Evolutionary conservation across 2,888 invertebrate genomes (phyloP), one percentile per base, ranked within the genome.

Genomic region (Harpalus rufipes): DNA sequence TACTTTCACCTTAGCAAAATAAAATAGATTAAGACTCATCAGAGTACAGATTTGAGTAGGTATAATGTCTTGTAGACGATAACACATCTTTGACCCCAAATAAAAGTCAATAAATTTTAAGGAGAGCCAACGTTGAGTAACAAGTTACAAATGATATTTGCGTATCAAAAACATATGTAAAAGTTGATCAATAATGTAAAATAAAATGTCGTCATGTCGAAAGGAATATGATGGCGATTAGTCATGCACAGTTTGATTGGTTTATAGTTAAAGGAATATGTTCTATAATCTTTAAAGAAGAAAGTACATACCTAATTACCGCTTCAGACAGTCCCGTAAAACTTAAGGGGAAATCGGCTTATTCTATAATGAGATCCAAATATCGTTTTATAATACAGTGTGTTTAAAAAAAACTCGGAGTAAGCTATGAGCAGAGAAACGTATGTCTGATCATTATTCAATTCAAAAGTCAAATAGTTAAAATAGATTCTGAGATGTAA

Each of bases 81-180:
- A 68, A 39, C 32, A 25, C 68, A 68, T 32, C 68, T 68, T 39
- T 68, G 68, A 68, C 68, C 68, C 39, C 25, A 68, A 68, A 68
- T 68, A 68, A 68, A 68, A 68, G 68, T 68, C 39, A 68, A 68
- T 68, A 68, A 68, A 68, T 68, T 21, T 68, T 32, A 68, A 68
- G 68, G 68, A n/a, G 5, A 12, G 68, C 68, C 7, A 14, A 6
- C 14, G 51, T 76, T 76, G 44, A 16, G 76, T 76, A 76, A 76
- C 25, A 76, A 44, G 76, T 76, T 76, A 76, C 44, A 76, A 76
- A 76, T 76, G 76, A 76, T 76, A 76, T 76, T 76, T 51, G 76
- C 14, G 0, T 32, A 32, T 68, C 68, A 68, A 39, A 21, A 68
- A 68, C 68, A 68, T 68, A 32, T 68, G 68, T 68, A 68, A 25